Evolutionary conservation across 2,797 vertebrate genomes (phyloP), one percentile per base, ranked within the genome.

Genomic region (Echeneis naucrates): DNA sequence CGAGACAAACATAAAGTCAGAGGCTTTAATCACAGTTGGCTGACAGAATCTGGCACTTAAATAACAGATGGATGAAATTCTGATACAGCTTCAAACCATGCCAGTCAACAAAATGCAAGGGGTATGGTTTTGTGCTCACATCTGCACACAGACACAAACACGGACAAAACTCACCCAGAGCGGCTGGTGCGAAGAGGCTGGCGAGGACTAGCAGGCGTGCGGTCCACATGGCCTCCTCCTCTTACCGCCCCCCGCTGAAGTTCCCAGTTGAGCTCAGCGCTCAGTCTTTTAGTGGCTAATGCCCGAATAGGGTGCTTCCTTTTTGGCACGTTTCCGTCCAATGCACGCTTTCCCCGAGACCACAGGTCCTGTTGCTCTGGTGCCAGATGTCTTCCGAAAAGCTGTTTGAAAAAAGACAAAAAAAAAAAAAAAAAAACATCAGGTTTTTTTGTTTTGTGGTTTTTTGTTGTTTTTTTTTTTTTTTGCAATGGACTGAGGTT

Each of bases 151-250:
- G 17, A 76, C 45, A 56, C 57, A 64, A 68, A 68, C 8, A 19
- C 21, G 21, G 78, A 74, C 19, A 23, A 45, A 58, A 89, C 97
- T 96, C 93, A 99, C 97, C 97, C 88, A 96, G 91, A 90, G 94
- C 85, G 67, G 93, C 84, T 19, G 97, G 95, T 86, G 95, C 94
- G 54, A 96, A 94, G 89, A 99, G 93, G 93, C 94, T 94, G 92
- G 94, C 94, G 90, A 97, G 90, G 93, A 96, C 92, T 62, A 98
- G 93, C 88, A 97, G 94, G 94, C 95, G 96, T 94, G 94, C 92
- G 89, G 96, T 92, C 96, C 96, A 96, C 97, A 99, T 98, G 96
- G 95, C 95, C 95, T 88, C 90, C 93, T 93, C 92, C 85, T 88
- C 90, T 90, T 85, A 88, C 90, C 88, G 84, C 91, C 87, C 87